Conservation (phyloP, 2,888 invertebrate genomes). For the Pachydiplax longipennis region DNA sequence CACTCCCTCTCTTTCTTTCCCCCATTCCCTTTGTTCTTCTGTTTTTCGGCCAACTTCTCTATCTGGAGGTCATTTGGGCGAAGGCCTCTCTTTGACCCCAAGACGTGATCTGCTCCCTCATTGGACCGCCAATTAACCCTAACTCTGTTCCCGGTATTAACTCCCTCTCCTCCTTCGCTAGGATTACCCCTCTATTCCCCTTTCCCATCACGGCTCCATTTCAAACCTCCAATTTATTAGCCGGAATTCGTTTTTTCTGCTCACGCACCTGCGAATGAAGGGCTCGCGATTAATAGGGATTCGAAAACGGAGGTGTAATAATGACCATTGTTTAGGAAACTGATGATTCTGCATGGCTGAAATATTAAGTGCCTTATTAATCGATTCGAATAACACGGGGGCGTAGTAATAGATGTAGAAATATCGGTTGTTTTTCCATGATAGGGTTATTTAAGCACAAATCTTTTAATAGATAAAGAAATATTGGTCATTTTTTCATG, state of each 20-base stretch:
- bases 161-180: too few relatives aligned
- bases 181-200: neutral
- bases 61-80: neutral
- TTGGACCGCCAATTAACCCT: neutral
- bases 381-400: too few relatives aligned
- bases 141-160: neutral
- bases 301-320: neutral
- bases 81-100: neutral
- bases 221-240: neutral
- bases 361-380: too few relatives aligned
- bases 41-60: neutral
- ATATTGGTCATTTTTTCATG: too few relatives aligned
- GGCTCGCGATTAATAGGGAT: too few relatives aligned
- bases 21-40: neutral
- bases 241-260: too few relatives aligned
- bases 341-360: neutral
- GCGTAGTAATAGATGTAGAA: too few relatives aligned
- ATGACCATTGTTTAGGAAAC: neutral
- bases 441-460: too few relatives aligned
- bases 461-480: too few relatives aligned
- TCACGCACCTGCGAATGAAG: too few relatives aligned
- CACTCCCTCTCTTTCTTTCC: neutral
- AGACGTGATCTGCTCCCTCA: conserved; percentile 27
- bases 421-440: too few relatives aligned
- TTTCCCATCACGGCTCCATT: neutral